Evolutionary conservation across 1,140 invertebrate genomes (phyloP).

Genomic region (Drosophila pachea): DNA sequence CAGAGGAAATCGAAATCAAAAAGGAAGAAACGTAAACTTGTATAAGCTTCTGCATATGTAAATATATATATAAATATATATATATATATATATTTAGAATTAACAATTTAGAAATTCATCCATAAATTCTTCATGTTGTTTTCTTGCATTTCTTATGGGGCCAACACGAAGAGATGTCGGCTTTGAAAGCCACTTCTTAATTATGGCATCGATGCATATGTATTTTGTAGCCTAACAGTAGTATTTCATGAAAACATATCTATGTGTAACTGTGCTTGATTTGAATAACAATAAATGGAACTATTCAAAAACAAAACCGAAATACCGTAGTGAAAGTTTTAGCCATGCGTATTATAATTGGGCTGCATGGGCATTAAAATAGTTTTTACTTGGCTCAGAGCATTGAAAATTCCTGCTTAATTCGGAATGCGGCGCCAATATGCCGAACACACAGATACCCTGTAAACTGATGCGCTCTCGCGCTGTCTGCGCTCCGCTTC

Average conservation of each 20-base stretch:
- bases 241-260: constrained; percentile 32
- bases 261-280: constrained; percentile 31
- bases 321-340: constrained; percentile 41
- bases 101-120: background rate
- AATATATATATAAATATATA: constrained; percentile 9
- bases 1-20: constrained; percentile 15
- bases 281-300: constrained; percentile 51
- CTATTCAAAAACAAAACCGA: constrained; percentile 32
- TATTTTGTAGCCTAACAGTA: constrained; percentile 32
- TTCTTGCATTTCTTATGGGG: background rate
- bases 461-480: background rate
- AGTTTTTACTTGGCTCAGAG: constrained; percentile 15
- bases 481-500: too few relatives aligned
- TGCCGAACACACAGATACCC: constrained; percentile 1
- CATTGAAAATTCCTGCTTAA: constrained; percentile 17
- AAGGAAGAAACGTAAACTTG: background rate
- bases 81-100: background rate
- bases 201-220: constrained; percentile 33
- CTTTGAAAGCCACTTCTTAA: constrained; percentile 33
- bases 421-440: background rate
- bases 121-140: background rate
- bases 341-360: constrained; percentile 38
- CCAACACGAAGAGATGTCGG: background rate
- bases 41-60: background rate
- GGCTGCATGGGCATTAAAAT: constrained; percentile 43